phyloP scores from a whole-genome alignment of 2,888 invertebrate genomes.

The Lepidochitona cinerea region DNA sequence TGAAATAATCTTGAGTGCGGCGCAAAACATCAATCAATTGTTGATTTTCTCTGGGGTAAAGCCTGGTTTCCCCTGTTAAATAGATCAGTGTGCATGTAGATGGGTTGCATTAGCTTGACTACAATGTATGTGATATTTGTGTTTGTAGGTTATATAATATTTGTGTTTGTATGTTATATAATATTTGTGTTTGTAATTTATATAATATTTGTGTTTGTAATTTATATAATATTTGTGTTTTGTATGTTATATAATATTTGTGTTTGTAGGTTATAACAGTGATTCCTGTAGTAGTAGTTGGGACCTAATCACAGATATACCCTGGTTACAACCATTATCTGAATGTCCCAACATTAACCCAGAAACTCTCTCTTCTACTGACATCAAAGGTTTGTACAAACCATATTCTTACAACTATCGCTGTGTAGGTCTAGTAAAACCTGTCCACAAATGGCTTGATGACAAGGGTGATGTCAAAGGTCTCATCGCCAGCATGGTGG shows the following conservation, averaged over 20 bases:
- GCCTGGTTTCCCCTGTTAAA: no score
- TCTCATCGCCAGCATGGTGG: no score
- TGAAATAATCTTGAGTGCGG: no score
- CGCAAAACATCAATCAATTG: no score
- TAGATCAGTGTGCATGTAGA: not conserved
- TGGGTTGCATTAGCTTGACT: not conserved
- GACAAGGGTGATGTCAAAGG: no score
- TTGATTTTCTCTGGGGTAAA: no score
- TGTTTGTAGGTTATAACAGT: slow-evolving; percentile 11
- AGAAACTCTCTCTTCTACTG: slow-evolving; percentile 14
- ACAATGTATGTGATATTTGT: not conserved
- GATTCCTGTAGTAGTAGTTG: slow-evolving; percentile 31
- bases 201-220: not conserved
- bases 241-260: not conserved
- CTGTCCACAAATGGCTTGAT: no score
- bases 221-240: not conserved
- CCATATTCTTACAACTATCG: no score
- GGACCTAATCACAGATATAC: slow-evolving; percentile 44
- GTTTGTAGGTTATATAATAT: no score
- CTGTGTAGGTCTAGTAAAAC: no score
- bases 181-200: not conserved
- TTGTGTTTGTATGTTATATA: not conserved
- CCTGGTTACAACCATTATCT: slow-evolving; percentile 31
- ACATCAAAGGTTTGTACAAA: slow-evolving; percentile 16
- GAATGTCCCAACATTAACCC: slow-evolving; percentile 14